Base-by-base conservation (phyloP, 2,888 invertebrate genomes). In the Gibbula magus region DNA sequence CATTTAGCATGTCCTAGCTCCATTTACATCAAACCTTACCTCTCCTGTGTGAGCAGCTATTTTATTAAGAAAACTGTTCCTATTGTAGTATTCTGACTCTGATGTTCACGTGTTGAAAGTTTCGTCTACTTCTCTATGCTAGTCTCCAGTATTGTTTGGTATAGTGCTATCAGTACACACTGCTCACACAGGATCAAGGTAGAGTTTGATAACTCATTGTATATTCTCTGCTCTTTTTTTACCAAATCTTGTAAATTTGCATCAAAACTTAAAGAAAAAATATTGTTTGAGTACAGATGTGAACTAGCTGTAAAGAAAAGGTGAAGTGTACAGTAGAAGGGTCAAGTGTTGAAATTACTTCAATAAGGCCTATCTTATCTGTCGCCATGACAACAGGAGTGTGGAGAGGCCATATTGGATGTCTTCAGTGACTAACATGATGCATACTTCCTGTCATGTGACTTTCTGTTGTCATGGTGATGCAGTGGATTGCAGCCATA, bases 151-250 rank as follows among this genome's bases (percentile, higher is more conserved):
- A 45, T 45, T 45, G 45, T 45, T 45, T 13, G 45, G 45, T 45
- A 45, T 45, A 45, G 45, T 45, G 45, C 45, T 45, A 45, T 45
- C 45, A 45, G 45, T 45, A 45, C 45, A 7, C 45, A 1, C 45
- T 8, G 45, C 45, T 45, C 10, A 25, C 20, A 61, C 25, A 70
- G 32, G 70, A 70, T 70, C 39, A 25, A 35, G 35, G 29, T 35
- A 16, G 70, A 18, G 10, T 70, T 70, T 35, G 32, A 70, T 35
- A 70, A 35, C 35, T 20, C 39, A 39, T 70, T 35, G 32, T 35
- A 70, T 70, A 70, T 70, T 70, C 61, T 20, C 35, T 20, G 29
- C 13, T 70, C 32, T 70, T 70, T 70, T 45, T 70, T 35, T 70
- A 70, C 39, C 35, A 35, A 35, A 35, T 39, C 29, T 70, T 32